Base-by-base conservation (phyloP, 2,113 vertebrate genomes). In the Grantiella picta region DNA sequence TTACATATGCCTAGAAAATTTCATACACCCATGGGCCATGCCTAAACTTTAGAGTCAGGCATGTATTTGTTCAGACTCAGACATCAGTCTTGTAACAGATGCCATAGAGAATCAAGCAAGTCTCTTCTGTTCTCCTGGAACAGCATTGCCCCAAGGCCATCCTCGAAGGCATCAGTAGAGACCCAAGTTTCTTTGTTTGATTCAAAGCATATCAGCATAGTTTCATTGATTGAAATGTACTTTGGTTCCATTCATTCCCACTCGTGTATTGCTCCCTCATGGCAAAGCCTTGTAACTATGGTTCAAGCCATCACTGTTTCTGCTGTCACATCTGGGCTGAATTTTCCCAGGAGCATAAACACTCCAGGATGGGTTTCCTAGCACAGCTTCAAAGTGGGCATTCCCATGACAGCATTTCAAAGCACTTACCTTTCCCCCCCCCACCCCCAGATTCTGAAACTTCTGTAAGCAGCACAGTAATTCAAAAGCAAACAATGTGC, bases 201-300 rank as follows among this genome's bases (percentile, higher is more conserved):
- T 92, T 96, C 86, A 92, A 92, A 97, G 93, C 76, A 73, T 77
- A 94, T 96, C 90, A 86, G 38, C 88, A 83, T 19, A 63, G 18
- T 65, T 95, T 94, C 88, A 66, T 78, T 92, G 95, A 94, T 90
- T 93, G 80, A 93, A 90, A 96, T 81, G 92, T 95, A 82, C 92
- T 94, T 93, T 70, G 17, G 60, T 92, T 95, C 86, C 92, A 76
- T 86, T 89, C 57, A 78, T 90, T 95, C 82, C 36, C 80, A 89
- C 93, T 96, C 40, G 56, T 25, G 82, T 72, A 86, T 79, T 84
- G 79, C 52, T 97, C 85, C 88, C 92, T 90, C 71, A 93, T 88
- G 95, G 36, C 85, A 90, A 86, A 79, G 87, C 73, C 85, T 94
- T 83, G 78, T 90, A 86, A 81, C 85, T 70, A 84, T 91, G 90